Evolutionary conservation across 2,888 invertebrate genomes (phyloP).

Genomic region (Nyleta sp.): DNA sequence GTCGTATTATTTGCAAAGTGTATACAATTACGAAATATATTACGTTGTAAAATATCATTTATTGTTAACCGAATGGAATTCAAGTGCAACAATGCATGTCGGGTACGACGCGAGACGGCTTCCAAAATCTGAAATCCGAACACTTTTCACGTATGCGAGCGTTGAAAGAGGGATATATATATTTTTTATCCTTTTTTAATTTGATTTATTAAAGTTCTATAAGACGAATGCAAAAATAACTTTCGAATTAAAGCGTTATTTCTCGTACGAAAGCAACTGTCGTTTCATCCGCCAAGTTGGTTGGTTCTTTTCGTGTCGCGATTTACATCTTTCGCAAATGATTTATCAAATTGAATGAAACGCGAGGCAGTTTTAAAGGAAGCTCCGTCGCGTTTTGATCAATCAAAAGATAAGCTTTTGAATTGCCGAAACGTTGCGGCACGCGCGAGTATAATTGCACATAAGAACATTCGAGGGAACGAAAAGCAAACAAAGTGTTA

Average conservation of each 20-base stretch:
- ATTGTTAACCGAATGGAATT: conserved; percentile 2
- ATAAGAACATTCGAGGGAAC: neutral
- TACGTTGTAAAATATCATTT: conserved; percentile 1
- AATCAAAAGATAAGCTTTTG: neutral
- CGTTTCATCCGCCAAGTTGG: too few species aligned
- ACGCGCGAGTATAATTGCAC: neutral
- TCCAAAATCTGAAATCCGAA: too few species aligned
- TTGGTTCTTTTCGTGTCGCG: neutral
- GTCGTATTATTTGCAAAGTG: neutral
- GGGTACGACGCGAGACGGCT: too few species aligned
- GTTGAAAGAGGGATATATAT: too few species aligned
- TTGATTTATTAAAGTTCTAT: too few species aligned
- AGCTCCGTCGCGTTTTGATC: neutral
- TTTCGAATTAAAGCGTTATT: too few species aligned
- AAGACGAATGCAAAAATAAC: too few species aligned
- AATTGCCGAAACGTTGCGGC: neutral
- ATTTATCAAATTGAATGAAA: neutral
- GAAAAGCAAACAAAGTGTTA: neutral
- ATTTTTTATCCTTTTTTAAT: too few species aligned
- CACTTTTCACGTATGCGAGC: too few species aligned
- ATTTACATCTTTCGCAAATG: neutral
- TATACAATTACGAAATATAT: neutral
- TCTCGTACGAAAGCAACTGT: too few species aligned
- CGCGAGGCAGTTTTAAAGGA: too few species aligned
- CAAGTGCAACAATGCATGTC: neutral